Evolutionary conservation across 2,797 vertebrate species (phyloP).

Genomic region (Ctenochaetus hawaiiensis): DNA sequence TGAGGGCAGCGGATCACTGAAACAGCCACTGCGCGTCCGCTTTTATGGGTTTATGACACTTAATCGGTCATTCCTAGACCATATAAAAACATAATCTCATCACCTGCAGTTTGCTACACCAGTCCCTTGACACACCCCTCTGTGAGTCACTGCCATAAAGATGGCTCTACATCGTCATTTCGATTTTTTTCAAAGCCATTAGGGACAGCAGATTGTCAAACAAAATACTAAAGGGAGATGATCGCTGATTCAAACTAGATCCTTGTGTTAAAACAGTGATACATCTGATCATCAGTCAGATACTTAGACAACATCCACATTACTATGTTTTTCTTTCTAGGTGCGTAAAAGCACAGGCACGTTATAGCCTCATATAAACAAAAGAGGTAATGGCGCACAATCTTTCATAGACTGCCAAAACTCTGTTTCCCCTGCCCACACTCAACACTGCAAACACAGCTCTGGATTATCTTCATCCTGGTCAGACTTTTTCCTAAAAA

Average conservation of each 20-base stretch:
- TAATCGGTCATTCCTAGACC: constrained; percentile 22
- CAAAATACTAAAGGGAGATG: neutral
- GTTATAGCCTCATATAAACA: too few relatives aligned
- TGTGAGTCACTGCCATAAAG: neutral
- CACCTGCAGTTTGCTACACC: neutral
- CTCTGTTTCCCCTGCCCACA: too few relatives aligned
- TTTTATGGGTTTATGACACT: constrained; percentile 50
- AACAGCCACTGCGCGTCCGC: constrained; percentile 9
- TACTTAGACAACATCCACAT: neutral
- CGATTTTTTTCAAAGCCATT: neutral
- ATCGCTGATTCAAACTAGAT: neutral
- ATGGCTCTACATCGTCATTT: neutral
- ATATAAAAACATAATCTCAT: constrained; percentile 37
- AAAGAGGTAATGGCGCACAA: too few relatives aligned
- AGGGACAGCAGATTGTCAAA: neutral
- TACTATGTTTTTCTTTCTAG: too few relatives aligned
- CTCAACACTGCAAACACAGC: too few relatives aligned
- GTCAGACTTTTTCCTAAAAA: too few relatives aligned
- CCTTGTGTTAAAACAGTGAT: neutral
- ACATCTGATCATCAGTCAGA: constrained; percentile 10
- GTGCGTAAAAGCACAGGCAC: too few relatives aligned
- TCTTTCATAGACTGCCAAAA: too few relatives aligned
- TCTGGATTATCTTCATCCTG: too few relatives aligned
- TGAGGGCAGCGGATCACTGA: constrained; percentile 19
- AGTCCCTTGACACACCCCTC: neutral